Base-by-base conservation (phyloP, 2,113 vertebrate species). In the Daphoenositta chrysoptera region DNA sequence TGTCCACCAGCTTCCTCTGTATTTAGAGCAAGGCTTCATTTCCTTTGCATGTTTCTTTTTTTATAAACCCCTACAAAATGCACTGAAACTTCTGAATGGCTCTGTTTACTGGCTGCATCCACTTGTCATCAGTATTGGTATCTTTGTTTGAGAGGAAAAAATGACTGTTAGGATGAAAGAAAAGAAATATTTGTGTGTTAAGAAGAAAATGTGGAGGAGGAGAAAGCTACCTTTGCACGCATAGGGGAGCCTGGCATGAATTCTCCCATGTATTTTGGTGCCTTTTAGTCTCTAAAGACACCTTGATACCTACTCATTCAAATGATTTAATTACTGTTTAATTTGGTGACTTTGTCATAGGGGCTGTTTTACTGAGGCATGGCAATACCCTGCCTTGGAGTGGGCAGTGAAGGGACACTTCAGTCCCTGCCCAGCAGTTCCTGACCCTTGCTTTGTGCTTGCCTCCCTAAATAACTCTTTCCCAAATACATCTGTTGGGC, bases 1-100 rank as follows among this genome's bases (percentile, higher is more conserved):
- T 80, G 24, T 75, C 73, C 39, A 54, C 79, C 37, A 50, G 22
- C 26, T 71, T 83, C 42, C 35, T 85, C 81, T 83, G 64, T 54
- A 51, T 91, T 93, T 80, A 87, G 82, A 87, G 18, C 54, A 75
- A 94, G 58, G 51, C 47, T 89, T 93, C 28, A 72, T 84, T 97
- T 96, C 70, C 93, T 91, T 27, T 85, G 45, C 16, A 3, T 28
- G 31, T 71, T 77, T 53, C n/a, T 90, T 71, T 57, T 87, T 89
- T 80, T 81, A 50, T 78, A 64, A 89, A 70, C 35, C 33, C 16
- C 21, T 80, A 7, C 28, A 15, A 66, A 89, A 70, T 77, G 21
- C 51, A 27, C 68, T 54, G 44, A 27, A 69, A 53, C 61, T 91
- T 66, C 68, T 78, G 78, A 85, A 58, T 48, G 58, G 14, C 47